Conservation (phyloP, 2,113 vertebrate genomes). For the Oriolus oriolus region DNA sequence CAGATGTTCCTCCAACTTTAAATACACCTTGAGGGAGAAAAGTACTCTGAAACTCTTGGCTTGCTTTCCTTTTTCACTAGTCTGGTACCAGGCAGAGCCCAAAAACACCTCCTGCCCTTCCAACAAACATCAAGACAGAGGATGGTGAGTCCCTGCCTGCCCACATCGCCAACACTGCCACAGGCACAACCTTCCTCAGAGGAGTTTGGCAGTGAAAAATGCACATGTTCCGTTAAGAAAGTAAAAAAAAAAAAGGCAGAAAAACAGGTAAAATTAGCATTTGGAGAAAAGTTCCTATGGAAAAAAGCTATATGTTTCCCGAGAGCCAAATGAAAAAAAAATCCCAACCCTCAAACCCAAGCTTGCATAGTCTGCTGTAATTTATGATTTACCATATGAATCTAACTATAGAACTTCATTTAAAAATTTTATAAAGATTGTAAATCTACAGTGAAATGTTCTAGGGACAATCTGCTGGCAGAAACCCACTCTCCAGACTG, state of each 20-base stretch:
- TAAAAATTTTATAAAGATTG: constrained; percentile 56
- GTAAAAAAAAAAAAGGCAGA: not conserved
- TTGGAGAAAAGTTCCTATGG: constrained; percentile 1
- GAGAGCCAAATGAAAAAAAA: constrained; percentile 1
- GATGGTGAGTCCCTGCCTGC: constrained; percentile 18
- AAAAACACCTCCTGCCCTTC: constrained; percentile 42
- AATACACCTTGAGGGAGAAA: not conserved
- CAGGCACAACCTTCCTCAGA: not conserved
- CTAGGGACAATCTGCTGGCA: constrained; percentile 57
- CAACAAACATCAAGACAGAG: not conserved
- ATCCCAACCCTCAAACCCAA: not conserved
- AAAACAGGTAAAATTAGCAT: constrained; percentile 56
- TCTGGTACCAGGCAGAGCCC: constrained; percentile 62
- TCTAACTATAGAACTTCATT: constrained; percentile 66
- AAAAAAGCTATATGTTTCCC: not conserved
- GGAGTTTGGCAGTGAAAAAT: constrained; percentile 4
- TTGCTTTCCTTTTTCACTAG: not conserved
- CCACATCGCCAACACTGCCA: not conserved
- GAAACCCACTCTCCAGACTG: constrained; percentile 13
- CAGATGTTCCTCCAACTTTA: not conserved
- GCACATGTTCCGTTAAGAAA: not conserved
- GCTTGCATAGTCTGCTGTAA: constrained; percentile 32
- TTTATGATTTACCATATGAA: constrained; percentile 58
- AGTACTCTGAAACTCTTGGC: not conserved
- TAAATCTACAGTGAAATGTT: constrained; percentile 46